Evolutionary conservation across 2,888 invertebrate species (phyloP).

Genomic region (Carabus problematicus): DNA sequence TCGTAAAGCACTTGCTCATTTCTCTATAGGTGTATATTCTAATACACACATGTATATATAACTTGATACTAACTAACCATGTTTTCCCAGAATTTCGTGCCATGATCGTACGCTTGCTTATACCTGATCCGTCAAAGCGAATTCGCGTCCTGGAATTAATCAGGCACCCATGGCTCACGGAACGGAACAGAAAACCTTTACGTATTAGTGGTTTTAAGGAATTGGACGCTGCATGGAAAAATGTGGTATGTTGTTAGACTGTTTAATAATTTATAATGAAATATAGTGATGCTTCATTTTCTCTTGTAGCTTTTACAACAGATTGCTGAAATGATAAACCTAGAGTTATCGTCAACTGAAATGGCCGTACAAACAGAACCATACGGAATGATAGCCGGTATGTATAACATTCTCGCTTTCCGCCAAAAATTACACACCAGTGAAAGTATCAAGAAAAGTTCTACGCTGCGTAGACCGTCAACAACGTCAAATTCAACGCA

Average conservation of each 20-base stretch:
- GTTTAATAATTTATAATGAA: slow-evolving; percentile 37
- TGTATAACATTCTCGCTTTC: slow-evolving; percentile 66
- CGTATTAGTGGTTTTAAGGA: slow-evolving; percentile 61
- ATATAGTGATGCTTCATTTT: not conserved
- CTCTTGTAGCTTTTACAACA: slow-evolving; percentile 58
- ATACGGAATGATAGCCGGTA: slow-evolving; percentile 66
- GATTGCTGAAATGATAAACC: slow-evolving; percentile 62
- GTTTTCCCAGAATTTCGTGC: slow-evolving; percentile 54
- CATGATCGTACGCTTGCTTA: slow-evolving; percentile 64
- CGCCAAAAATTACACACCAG: slow-evolving; percentile 10
- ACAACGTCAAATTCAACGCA: not conserved
- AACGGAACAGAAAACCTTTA: slow-evolving; percentile 62
- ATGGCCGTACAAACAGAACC: slow-evolving; percentile 64
- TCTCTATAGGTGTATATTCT: slow-evolving; percentile 51
- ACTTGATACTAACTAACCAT: slow-evolving; percentile 6
- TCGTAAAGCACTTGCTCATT: slow-evolving; percentile 61
- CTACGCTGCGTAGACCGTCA: not conserved
- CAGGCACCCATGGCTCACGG: slow-evolving; percentile 67
- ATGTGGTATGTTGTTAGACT: slow-evolving; percentile 19
- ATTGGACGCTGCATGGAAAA: slow-evolving; percentile 53
- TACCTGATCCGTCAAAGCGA: slow-evolving; percentile 63
- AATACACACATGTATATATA: slow-evolving; percentile 11
- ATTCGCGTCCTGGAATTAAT: slow-evolving; percentile 66
- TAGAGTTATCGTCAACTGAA: slow-evolving; percentile 59
- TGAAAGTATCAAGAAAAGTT: not conserved